phyloP scores from a whole-genome alignment of 1,140 invertebrate species.

The Halictus rubicundus region DNA sequence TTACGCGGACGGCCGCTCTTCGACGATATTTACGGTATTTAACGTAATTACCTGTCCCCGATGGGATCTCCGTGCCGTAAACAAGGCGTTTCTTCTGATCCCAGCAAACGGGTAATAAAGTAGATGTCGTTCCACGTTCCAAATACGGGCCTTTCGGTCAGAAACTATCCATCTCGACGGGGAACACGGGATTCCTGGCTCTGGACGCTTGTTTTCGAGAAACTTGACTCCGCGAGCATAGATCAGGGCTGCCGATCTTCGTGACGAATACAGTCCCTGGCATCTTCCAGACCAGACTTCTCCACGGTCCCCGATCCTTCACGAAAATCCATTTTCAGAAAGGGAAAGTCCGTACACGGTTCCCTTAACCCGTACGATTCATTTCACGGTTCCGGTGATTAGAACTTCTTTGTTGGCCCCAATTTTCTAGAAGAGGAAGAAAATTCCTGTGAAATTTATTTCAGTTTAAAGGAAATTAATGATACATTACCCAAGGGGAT shows the following conservation, averaged over 20 bases:
- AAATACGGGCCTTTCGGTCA: background rate
- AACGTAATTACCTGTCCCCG: conserved; percentile 3
- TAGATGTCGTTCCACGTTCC: background rate
- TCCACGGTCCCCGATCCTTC: too few species aligned
- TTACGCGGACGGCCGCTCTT: background rate
- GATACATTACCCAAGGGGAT: too few species aligned
- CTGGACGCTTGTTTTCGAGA: background rate
- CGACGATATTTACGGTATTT: background rate
- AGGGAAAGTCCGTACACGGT: too few species aligned
- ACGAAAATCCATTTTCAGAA: background rate
- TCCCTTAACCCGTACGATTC: too few species aligned
- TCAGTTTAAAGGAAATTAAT: too few species aligned
- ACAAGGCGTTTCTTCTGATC: background rate
- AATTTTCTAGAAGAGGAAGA: too few species aligned
- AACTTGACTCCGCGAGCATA: conserved; percentile 15
- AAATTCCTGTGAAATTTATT: too few species aligned
- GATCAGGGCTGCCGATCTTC: conserved; percentile 21
- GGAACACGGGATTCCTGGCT: background rate
- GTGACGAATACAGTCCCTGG: conserved; percentile 25
- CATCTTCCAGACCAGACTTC: background rate
- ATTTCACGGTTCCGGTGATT: too few species aligned
- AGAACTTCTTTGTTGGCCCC: too few species aligned
- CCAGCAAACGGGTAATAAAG: background rate
- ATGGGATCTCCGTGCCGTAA: background rate
- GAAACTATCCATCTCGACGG: conserved; percentile 5